A percentile compares a stretch with the other conserved stretches of the same genome.
These are phyloP conservation scores for Stenodera caucasica DNA, from an alignment of 2,888 invertebrate genomes.

Conservation along the genomic window DNA sequence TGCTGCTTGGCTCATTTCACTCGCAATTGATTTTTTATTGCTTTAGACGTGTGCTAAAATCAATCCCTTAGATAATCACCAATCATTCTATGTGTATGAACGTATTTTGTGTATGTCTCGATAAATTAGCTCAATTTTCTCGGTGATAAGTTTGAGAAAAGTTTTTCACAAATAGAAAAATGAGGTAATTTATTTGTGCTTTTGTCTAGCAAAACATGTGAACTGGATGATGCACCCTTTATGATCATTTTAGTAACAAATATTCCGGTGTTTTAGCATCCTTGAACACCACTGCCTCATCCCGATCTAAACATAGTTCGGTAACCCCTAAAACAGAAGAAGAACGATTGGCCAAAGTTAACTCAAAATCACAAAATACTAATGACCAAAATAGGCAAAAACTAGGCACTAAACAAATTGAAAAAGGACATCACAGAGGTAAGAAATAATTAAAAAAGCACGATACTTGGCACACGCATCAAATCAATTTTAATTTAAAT, in stretches of 20 bases:
- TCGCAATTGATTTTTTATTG: slow-evolving; percentile 28
- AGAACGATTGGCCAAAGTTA: slow-evolving; percentile 55
- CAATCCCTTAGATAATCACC: slow-evolving; percentile 17
- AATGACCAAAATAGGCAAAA: slow-evolving; percentile 51
- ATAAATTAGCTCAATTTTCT: slow-evolving; percentile 16
- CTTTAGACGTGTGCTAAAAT: slow-evolving; percentile 34
- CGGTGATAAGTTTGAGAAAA: no score
- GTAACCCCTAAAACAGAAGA: slow-evolving; percentile 59
- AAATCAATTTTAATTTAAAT: slow-evolving; percentile 6
- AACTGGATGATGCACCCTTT: slow-evolving; percentile 33
- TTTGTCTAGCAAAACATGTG: slow-evolving; percentile 27
- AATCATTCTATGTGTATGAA: slow-evolving; percentile 20
- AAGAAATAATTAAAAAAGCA: slow-evolving; percentile 44
- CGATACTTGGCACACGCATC: slow-evolving; percentile 55
- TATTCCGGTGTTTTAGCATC: slow-evolving; percentile 67
- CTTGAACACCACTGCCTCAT: slow-evolving; percentile 74
- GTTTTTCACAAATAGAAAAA: no score
- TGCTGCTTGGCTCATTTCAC: slow-evolving; percentile 42
- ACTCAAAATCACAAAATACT: slow-evolving; percentile 48
- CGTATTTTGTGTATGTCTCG: background rate
- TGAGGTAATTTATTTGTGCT: slow-evolving; percentile 24
- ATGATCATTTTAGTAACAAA: slow-evolving; percentile 43
- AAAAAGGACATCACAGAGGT: slow-evolving; percentile 52
- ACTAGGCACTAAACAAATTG: slow-evolving; percentile 45
- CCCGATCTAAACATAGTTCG: slow-evolving; percentile 69